These are phyloP conservation scores for Rhaphigaster nebulosa DNA, from an alignment of 2,888 invertebrate species.

Conservation along the genomic window DNA sequence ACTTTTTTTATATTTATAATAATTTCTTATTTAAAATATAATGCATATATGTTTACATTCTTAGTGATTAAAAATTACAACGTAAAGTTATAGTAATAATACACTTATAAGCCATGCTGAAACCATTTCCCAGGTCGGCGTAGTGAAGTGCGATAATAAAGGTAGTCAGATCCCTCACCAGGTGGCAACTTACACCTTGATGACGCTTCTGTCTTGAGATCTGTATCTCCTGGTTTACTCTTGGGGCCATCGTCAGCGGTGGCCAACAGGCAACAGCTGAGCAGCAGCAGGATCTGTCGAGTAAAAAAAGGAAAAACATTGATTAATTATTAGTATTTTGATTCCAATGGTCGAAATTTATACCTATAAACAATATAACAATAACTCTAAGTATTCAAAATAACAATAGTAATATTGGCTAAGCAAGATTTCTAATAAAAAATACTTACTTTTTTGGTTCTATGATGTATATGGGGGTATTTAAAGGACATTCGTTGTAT, in stretches of 20 bases:
- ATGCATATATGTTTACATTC: too few relatives aligned
- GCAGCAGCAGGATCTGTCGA: background rate
- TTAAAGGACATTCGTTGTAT: too few relatives aligned
- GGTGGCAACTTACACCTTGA: constrained; percentile 60
- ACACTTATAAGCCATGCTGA: background rate
- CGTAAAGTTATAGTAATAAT: background rate
- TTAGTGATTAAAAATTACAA: background rate
- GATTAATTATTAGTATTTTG: background rate
- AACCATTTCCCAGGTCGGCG: constrained; percentile 48
- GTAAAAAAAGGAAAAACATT: background rate
- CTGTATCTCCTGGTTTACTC: constrained; percentile 51
- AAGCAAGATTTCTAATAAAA: too few relatives aligned
- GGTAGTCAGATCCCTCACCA: constrained; percentile 57
- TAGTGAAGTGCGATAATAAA: constrained; percentile 14
- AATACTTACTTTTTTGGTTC: too few relatives aligned
- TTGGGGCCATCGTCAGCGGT: constrained; percentile 29
- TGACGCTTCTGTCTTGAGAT: constrained; percentile 54
- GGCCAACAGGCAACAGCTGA: constrained; percentile 14
- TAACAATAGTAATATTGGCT: too few relatives aligned
- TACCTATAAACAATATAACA: too few relatives aligned
- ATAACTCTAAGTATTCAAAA: too few relatives aligned
- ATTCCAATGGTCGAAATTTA: too few relatives aligned
- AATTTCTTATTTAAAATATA: too few relatives aligned
- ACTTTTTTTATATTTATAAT: too few relatives aligned
- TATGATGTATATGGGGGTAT: too few relatives aligned